Base-by-base conservation (phyloP, 2,113 vertebrate genomes). In the Polypterus senegalus region DNA sequence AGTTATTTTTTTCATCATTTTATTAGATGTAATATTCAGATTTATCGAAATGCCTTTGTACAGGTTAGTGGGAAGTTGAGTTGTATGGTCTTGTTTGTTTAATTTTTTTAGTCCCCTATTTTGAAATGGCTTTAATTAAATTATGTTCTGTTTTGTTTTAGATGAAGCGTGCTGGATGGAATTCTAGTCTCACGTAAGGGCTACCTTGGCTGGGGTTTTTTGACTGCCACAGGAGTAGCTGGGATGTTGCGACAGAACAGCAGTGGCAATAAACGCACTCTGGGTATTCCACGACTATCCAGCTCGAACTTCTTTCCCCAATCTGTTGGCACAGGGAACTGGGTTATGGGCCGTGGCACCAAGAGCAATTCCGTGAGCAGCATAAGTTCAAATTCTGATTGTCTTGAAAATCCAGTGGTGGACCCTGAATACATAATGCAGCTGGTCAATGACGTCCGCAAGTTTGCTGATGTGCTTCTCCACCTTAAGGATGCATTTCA, bases 391-490 rank as follows among this genome's bases (percentile, higher is more conserved):
- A 82, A 75, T 44, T 78, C 80, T 0, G 86, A 88, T 60, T 78
- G 77, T 67, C 75, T 77, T 10, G 88, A 93, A 46, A 76, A 63
- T 55, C 76, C 86, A 47, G 62, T 75, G 66, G 84, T 91, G 11
- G 92, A 97, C 70, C 90, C 92, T 6, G 83, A 94, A 67, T 96
- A 93, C 65, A 95, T 97, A 70, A 92, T 92, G 91, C 91, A 93
- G 71, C 80, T 96, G 74, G 92, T 96, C 75, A 91, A 88, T 0
- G 93, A 97, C 5, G 91, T 96, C 71, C 87, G 93, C 66, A 93
- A 82, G 73, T 96, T 97, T 79, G 91, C 93, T 4, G 91, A 97
- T 45, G 86, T 93, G 68, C 85, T 97, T 7, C 80, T 97, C 0
- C 91, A 89, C 67, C 89, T 98, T 68, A 98, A 93, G 76, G 92